Evolutionary conservation across 2,797 vertebrate species (phyloP), one percentile per base, ranked within the genome.

Genomic region (Glyptemys insculpta): DNA sequence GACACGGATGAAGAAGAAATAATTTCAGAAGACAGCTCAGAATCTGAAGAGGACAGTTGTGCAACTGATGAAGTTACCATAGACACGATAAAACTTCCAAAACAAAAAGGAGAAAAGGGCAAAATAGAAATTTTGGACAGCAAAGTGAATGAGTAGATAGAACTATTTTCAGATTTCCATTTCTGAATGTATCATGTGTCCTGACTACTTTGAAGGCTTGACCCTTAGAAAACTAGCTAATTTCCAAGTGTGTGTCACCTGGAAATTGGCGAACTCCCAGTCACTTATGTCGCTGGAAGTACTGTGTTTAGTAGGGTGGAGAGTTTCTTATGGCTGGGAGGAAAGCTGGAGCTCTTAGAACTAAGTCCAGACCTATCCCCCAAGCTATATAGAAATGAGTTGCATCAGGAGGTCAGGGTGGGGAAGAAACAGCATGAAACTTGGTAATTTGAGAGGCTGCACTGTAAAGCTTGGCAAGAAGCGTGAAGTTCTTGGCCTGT

Each of bases 81-180:
- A 93, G 96, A 98, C 72, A 99, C 98, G 80, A 98, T 99, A 5
- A 99, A 98, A 90, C 97, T 99, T 41, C 99, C 99, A 2, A 96
- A 96, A 94, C 88, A 96, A 92, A 94, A 98, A 83, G 94, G 97
- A 94, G 96, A 98, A 95, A 97, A 98, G 96, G 89, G 98, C 96
- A 94, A 98, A 97, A 99, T 99, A 92, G 98, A 99, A 95, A 97
- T 99, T 53, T 89, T 99, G 86, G 97, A 98, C 27, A 96, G 96
- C 93, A 95, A 95, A 91, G 81, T 29, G 2, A 97, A 94, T 62
- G 85, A 97, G 23, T 97, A 95, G 93, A 94, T 57, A 49, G 27
- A 25, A 82, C 52, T 0, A 1, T 91, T 95, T 92, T 92, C 93
- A 92, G 94, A 93, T 84, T 88, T 54, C 85, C 80, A 81, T 25